phyloP scores from a whole-genome alignment of 2,113 vertebrate species.

The Pycnonotus jocosus region DNA sequence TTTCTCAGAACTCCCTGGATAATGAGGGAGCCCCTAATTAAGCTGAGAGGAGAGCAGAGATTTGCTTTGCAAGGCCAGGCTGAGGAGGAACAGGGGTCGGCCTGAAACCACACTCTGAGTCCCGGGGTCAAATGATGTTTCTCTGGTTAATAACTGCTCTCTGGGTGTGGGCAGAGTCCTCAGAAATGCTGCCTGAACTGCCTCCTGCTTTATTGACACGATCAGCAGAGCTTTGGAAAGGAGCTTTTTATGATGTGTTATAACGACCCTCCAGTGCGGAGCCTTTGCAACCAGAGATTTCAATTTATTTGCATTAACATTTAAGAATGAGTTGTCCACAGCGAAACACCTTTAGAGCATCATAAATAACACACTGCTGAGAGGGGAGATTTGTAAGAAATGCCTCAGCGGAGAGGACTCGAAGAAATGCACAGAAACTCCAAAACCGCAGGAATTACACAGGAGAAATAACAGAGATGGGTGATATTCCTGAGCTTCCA shows the following conservation, averaged over 20 bases:
- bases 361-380: neutral
- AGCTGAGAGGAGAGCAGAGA: neutral
- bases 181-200: neutral
- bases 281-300: neutral
- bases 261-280: neutral
- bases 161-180: neutral
- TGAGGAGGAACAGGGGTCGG: fast-evolving
- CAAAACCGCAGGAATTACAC: neutral
- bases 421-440: neutral
- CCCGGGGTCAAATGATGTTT: neutral
- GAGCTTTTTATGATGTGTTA: neutral
- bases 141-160: neutral
- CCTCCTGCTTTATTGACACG: neutral
- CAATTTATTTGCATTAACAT: neutral
- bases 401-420: neutral
- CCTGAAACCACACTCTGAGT: fast-evolving
- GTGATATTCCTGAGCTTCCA: neutral
- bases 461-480: neutral
- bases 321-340: neutral
- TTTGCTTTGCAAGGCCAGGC: neutral
- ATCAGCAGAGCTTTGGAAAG: neutral
- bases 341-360: neutral
- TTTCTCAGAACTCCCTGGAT: neutral
- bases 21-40: neutral
- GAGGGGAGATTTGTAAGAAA: neutral